phyloP scores from a whole-genome alignment of 2,113 vertebrate genomes.

The Parotia lawesii region DNA sequence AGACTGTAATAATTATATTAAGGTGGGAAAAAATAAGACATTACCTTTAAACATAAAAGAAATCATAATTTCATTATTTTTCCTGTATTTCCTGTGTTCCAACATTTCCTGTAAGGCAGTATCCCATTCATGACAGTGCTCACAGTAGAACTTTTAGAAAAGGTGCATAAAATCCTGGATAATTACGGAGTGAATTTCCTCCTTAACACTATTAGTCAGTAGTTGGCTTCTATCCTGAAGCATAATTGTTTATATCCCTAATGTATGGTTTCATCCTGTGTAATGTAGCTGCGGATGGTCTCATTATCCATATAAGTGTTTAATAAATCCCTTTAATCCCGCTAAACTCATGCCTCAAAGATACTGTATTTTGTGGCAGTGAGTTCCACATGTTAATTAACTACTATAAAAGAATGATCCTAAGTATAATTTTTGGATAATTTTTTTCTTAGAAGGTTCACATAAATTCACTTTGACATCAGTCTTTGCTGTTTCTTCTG shows the following conservation, averaged over 20 bases:
- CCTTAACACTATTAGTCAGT: conserved; percentile 63
- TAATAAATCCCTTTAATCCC: conserved; percentile 69
- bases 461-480: neutral
- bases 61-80: neutral
- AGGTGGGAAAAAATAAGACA: neutral
- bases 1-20: neutral
- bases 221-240: conserved; percentile 67
- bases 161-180: conserved; percentile 48
- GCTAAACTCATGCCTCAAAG: conserved; percentile 63
- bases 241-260: conserved; percentile 70
- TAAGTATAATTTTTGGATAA: neutral
- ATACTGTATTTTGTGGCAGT: conserved; percentile 63
- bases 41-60: neutral
- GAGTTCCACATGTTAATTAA: conserved; percentile 66
- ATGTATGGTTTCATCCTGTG: conserved; percentile 68
- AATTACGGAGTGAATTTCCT: conserved; percentile 60
- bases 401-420: conserved; percentile 28
- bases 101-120: neutral
- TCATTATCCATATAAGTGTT: conserved; percentile 71
- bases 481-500: neutral
- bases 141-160: conserved; percentile 4
- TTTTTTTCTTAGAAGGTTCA: conserved; percentile 20
- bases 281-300: conserved; percentile 65
- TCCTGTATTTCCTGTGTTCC: neutral
- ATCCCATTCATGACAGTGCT: neutral